These are phyloP conservation scores for Atta cephalotes DNA, from an alignment of 1,140 invertebrate genomes.

Conservation along the genomic window DNA sequence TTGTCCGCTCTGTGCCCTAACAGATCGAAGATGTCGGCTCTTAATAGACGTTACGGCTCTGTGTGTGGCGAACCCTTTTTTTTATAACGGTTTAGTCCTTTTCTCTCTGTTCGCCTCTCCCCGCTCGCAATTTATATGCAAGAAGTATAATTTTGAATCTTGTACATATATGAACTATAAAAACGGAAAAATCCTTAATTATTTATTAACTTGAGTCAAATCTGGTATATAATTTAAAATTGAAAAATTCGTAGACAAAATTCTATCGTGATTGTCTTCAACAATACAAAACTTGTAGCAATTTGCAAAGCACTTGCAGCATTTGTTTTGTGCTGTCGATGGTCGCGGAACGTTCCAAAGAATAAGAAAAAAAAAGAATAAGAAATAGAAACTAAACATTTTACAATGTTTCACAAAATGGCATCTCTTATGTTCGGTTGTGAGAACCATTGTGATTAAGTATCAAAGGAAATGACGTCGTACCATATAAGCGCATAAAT, in stretches of 20 bases:
- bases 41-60: constrained; percentile 39
- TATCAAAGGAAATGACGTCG: background rate
- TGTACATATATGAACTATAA: background rate
- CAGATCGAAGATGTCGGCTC: constrained; percentile 33
- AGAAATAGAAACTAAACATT: background rate
- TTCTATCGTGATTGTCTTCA: background rate
- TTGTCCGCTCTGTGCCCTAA: background rate
- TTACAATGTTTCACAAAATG: background rate
- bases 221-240: background rate
- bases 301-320: too few relatives aligned
- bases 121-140: background rate
- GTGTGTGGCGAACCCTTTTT: constrained; percentile 42
- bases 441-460: background rate
- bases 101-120: background rate
- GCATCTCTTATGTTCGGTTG: background rate
- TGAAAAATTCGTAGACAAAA: background rate
- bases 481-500: background rate
- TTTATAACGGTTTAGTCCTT: constrained; percentile 21
- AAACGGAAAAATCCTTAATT: background rate
- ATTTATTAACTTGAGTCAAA: background rate
- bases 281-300: too few relatives aligned
- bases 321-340: too few relatives aligned
- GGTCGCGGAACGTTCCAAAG: too few relatives aligned
- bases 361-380: background rate
- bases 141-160: background rate